Evolutionary conservation across 1,140 invertebrate species (phyloP).

Genomic region (Oncopeltus fasciatus): DNA sequence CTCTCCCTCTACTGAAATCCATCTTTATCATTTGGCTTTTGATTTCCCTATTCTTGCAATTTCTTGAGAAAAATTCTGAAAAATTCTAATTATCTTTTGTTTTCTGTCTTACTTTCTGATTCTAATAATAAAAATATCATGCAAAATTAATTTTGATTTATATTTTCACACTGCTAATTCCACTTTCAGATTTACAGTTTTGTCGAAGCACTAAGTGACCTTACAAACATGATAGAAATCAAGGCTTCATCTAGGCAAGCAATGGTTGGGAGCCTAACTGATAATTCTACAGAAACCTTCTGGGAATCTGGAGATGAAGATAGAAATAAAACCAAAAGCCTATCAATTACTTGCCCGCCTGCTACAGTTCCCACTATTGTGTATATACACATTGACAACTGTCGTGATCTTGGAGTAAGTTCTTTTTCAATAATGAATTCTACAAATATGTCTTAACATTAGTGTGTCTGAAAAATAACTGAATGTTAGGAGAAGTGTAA

Average conservation of each 20-base stretch:
- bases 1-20: too few species aligned
- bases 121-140: not conserved
- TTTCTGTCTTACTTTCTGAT: too few species aligned
- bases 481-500: too few species aligned
- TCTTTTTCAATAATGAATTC: too few species aligned
- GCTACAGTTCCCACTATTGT: slow-evolving; percentile 48
- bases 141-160: not conserved
- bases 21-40: too few species aligned
- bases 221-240: slow-evolving; percentile 61
- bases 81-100: too few species aligned
- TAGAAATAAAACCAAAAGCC: slow-evolving; percentile 71
- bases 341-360: slow-evolving; percentile 42
- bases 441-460: too few species aligned
- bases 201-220: slow-evolving; percentile 52
- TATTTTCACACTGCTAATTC: too few species aligned
- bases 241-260: slow-evolving; percentile 83
- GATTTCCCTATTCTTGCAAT: too few species aligned
- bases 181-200: slow-evolving; percentile 26
- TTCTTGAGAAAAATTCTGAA: too few species aligned
- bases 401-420: slow-evolving; percentile 70
- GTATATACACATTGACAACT: slow-evolving; percentile 85
- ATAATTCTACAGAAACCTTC: slow-evolving; percentile 93
- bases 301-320: slow-evolving; percentile 99
- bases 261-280: slow-evolving; percentile 82
- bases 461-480: too few species aligned